Conservation (phyloP, 1,140 invertebrate genomes). For the Laupala kohalensis region DNA sequence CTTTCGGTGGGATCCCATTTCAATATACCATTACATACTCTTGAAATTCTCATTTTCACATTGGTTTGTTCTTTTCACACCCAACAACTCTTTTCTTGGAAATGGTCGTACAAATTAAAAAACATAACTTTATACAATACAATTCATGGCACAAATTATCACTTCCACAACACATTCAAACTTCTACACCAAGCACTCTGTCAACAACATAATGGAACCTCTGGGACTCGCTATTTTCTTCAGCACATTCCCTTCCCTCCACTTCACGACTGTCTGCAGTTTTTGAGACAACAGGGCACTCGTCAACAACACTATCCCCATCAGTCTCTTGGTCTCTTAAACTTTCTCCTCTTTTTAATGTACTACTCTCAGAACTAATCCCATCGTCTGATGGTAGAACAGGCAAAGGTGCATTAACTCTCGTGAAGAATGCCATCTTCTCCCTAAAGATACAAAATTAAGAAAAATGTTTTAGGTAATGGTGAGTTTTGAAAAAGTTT, state of each 20-base stretch:
- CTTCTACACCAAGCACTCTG: conserved; percentile 51
- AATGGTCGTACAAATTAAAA: not conserved
- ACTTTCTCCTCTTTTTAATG: conserved; percentile 18
- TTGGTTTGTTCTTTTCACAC: not conserved
- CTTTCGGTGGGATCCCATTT: not conserved
- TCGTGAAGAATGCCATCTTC: conserved; percentile 90
- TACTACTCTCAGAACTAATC: conserved; percentile 9
- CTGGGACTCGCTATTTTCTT: conserved; percentile 28
- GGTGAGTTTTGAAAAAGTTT: no score
- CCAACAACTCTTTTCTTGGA: not conserved
- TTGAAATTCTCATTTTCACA: not conserved
- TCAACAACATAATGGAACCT: conserved; percentile 55
- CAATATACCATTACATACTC: not conserved
- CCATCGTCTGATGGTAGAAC: conserved; percentile 54
- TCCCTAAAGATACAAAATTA: conserved; percentile 44
- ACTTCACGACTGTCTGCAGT: conserved; percentile 5
- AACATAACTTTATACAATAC: not conserved
- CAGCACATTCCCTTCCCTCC: conserved; percentile 10
- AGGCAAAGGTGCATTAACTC: conserved; percentile 61
- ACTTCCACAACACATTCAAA: conserved; percentile 24
- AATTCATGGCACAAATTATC: not conserved
- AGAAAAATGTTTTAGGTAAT: not conserved
- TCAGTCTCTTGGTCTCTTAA: conserved; percentile 14
- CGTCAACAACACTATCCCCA: conserved; percentile 11
- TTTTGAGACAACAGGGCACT: conserved; percentile 18